Base-by-base conservation (phyloP, 1,140 invertebrate species). In the Sminthurides bifidus region DNA sequence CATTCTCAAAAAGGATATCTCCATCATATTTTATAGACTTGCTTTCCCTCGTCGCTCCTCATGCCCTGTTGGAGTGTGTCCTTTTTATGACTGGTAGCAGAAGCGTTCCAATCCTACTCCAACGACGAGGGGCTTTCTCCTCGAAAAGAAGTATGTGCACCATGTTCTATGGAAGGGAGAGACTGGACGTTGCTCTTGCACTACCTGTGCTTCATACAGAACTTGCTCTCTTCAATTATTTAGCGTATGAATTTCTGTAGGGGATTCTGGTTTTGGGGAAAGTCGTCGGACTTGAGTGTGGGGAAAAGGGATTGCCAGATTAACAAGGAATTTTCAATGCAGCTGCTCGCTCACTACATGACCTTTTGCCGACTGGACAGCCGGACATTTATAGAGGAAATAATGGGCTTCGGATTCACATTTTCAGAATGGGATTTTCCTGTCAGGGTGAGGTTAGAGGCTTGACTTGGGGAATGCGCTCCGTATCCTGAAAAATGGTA, bases 1-100 rank as follows among this genome's bases (percentile, higher is more conserved):
- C 46, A 3, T 6, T 12, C 46, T 49, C 46, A 49, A 33, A 49
- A 49, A 49, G 35, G 46, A 49, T 49, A 49, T 49, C 46, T 49
- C n/a, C 46, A 49, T 49, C 46, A 49, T 49, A 49, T 49, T 49
- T 49, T 49, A 49, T 49, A 49, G 46, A 27, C 46, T 10, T 8
- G 33, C n/a, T 35, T 35, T 35, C 33, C 33, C 33, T 35, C 23
- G 38, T 41, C n/a, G 38, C 8, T 21, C 38, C 38, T 15, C 38
- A 41, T 41, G 6, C 38, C n/a, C 38, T 6, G 5, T 21, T 21
- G 38, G n/a, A 15, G 23, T 41, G n/a, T 15, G 23, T 8, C 5
- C 31, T 49, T 49, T 49, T 27, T 49, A 21, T 49, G 35, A 49
- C 31, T 5, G 46, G 46, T 31, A 49, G 38, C 23, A 33, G 17